Conservation (phyloP, 2,113 vertebrate genomes). For the Sula dactylatra region DNA sequence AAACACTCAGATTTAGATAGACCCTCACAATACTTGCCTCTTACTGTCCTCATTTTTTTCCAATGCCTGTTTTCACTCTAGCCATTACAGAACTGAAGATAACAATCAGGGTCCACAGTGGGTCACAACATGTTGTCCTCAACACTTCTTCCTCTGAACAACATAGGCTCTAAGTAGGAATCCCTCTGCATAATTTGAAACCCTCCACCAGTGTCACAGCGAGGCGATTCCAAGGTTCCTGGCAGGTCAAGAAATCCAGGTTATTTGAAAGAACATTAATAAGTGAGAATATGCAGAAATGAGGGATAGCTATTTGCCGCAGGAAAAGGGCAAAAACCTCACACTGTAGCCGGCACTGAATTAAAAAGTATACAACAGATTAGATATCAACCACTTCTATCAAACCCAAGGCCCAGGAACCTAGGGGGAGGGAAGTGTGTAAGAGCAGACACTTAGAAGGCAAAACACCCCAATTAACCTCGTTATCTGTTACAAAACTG, state of each 20-base stretch:
- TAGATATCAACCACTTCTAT: conserved; percentile 34
- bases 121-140: background rate
- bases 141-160: background rate
- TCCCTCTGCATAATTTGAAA: background rate
- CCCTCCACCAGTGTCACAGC: background rate
- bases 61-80: background rate
- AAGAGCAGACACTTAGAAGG: conserved; percentile 54
- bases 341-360: background rate
- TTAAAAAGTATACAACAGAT: background rate
- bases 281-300: background rate
- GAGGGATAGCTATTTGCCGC: background rate
- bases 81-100: background rate
- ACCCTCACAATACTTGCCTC: background rate
- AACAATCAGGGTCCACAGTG: background rate
- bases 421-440: conserved; percentile 62
- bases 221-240: background rate
- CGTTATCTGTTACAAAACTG: conserved; percentile 66
- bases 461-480: conserved; percentile 73
- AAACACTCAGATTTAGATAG: background rate
- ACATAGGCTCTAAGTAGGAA: background rate
- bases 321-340: conserved; percentile 7
- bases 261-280: background rate
- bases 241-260: background rate
- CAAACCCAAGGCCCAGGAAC: conserved; percentile 56
- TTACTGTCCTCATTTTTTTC: background rate